phyloP scores from a whole-genome alignment of 2,797 vertebrate genomes.

The Peromyscus nudipes region DNA sequence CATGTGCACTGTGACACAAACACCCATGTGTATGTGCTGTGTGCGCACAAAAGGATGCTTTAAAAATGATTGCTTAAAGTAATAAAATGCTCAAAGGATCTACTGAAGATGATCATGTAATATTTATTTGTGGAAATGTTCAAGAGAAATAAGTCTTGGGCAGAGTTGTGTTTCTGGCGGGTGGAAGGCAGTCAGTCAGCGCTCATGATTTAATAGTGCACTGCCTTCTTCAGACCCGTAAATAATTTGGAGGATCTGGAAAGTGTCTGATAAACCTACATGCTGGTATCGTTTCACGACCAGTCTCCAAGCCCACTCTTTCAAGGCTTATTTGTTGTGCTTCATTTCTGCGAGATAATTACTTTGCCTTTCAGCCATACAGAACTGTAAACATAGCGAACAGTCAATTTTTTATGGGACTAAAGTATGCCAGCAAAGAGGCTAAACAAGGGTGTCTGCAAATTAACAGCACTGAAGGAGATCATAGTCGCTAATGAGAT shows the following conservation, averaged over 20 bases:
- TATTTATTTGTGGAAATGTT: slow-evolving; percentile 50
- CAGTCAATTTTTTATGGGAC: slow-evolving; percentile 66
- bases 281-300: slow-evolving; percentile 6
- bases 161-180: slow-evolving; percentile 57
- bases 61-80: not conserved
- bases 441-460: slow-evolving; percentile 32
- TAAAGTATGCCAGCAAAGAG: slow-evolving; percentile 40
- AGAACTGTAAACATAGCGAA: slow-evolving; percentile 65
- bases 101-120: not conserved
- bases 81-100: not conserved
- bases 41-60: not conserved
- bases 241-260: slow-evolving; percentile 38
- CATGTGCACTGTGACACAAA: not conserved
- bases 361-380: slow-evolving; percentile 74
- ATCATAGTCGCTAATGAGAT: slow-evolving; percentile 44
- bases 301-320: slow-evolving; percentile 20
- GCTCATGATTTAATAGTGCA: not conserved
- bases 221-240: slow-evolving; percentile 41
- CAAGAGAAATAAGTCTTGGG: slow-evolving; percentile 50
- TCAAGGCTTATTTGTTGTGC: slow-evolving; percentile 70
- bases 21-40: not conserved
- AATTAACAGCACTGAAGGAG: slow-evolving; percentile 65
- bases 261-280: slow-evolving; percentile 46
- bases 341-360: slow-evolving; percentile 77
- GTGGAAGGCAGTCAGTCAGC: not conserved